Percentiles rank a stretch among this genome's conserved stretches.
phyloP scores from a whole-genome alignment of 2,113 vertebrate genomes.

The Otolemur garnettii region DNA sequence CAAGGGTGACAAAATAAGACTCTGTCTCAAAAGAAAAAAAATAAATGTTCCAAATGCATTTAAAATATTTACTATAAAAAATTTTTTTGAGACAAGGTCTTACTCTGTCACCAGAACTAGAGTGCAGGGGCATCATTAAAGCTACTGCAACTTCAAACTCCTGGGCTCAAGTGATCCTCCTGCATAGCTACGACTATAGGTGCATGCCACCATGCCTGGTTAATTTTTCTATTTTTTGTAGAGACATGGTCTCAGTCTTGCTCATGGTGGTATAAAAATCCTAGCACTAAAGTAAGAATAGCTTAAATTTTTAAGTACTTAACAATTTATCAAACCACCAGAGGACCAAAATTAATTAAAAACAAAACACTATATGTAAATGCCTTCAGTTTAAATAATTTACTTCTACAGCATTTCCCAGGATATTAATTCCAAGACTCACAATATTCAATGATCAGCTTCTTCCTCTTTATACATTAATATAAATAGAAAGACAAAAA shows the following conservation, averaged over 20 bases:
- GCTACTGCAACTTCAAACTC: too few species aligned
- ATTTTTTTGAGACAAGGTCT: too few species aligned
- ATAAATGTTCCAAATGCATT: background rate
- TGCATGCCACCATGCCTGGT: too few species aligned
- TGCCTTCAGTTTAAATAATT: slow-evolving; percentile 22
- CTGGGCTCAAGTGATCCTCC: too few species aligned
- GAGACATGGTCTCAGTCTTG: too few species aligned
- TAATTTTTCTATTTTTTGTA: too few species aligned
- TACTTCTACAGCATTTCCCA: slow-evolving; percentile 14
- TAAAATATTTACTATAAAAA: slow-evolving; percentile 21
- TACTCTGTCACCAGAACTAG: too few species aligned
- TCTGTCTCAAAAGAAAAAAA: too few species aligned
- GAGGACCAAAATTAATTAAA: background rate
- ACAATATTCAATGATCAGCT: background rate
- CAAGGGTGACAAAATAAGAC: too few species aligned
- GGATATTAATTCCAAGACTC: slow-evolving; percentile 19
- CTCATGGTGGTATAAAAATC: background rate
- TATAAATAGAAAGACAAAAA: background rate
- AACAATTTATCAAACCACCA: slow-evolving; percentile 21
- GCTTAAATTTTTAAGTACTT: slow-evolving; percentile 42
- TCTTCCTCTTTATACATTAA: slow-evolving; percentile 10
- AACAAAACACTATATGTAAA: background rate
- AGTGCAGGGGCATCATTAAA: too few species aligned
- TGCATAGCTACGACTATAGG: too few species aligned
- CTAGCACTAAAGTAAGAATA: background rate